Percentiles rank a stretch among this genome's conserved stretches.
phyloP scores from a whole-genome alignment of 1,140 invertebrate species.

The Amphibalanus amphitrite region DNA sequence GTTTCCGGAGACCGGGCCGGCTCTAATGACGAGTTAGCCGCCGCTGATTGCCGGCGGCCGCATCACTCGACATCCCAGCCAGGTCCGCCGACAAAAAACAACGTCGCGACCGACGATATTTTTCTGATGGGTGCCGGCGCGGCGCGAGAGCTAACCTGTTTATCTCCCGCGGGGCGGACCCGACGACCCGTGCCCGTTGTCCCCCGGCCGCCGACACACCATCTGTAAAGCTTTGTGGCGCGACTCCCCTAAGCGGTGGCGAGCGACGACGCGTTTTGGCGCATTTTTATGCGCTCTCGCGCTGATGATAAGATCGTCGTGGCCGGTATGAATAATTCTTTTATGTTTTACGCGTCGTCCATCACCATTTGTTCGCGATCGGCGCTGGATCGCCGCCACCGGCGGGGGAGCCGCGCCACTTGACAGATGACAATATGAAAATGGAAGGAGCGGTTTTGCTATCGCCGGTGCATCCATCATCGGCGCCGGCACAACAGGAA shows the following conservation, averaged over 20 bases:
- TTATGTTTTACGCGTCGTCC: neutral
- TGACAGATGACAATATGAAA: conserved; percentile 2
- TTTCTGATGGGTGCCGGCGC: neutral
- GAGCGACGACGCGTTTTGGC: neutral
- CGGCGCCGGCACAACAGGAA: neutral
- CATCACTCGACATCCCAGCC: neutral
- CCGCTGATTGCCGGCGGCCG: neutral
- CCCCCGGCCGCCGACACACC: neutral
- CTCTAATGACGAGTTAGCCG: neutral
- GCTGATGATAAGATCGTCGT: neutral
- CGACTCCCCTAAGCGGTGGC: neutral
- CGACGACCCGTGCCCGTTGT: neutral
- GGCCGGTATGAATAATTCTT: neutral
- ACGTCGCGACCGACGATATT: neutral
- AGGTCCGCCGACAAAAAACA: neutral
- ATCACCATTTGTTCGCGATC: neutral
- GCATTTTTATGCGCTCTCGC: neutral
- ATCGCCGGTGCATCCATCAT: neutral
- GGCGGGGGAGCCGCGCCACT: neutral
- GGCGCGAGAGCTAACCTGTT: neutral
- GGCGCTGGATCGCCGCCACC: neutral
- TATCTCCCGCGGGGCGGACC: neutral
- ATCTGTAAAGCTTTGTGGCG: neutral
- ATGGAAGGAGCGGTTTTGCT: neutral
- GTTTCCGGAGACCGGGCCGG: neutral